Evolutionary conservation across 2,797 vertebrate genomes (phyloP).

Genomic region (Acrossocheilus fasciatus): DNA sequence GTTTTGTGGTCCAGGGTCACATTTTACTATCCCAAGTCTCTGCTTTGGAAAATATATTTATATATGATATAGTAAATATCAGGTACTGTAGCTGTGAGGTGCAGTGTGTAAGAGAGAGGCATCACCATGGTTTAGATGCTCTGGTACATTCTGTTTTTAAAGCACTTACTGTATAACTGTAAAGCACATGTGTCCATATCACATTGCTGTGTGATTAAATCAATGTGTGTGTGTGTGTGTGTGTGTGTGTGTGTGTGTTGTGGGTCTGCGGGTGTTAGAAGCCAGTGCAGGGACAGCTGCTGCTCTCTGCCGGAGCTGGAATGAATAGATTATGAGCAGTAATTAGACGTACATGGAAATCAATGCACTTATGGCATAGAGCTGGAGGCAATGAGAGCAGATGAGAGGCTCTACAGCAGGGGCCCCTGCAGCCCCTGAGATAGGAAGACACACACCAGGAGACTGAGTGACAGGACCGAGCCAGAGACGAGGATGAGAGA

Average conservation of each 20-base stretch:
- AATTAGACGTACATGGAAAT: constrained; percentile 99
- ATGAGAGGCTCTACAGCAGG: constrained; percentile 88
- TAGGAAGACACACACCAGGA: constrained; percentile 88
- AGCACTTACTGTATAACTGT: constrained; percentile 2
- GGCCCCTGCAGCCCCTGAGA: constrained; percentile 82
- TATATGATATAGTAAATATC: neutral
- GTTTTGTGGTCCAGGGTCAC: neutral
- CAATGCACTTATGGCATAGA: constrained; percentile 98
- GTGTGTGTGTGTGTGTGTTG: constrained; percentile 31
- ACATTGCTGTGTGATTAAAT: constrained; percentile 5
- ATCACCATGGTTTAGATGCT: neutral
- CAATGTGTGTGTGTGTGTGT: constrained; percentile 16
- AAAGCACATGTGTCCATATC: constrained; percentile 18
- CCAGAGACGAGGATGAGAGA: constrained; percentile 47
- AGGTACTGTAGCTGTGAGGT: neutral
- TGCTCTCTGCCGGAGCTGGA: constrained; percentile 94
- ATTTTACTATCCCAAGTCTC: neutral
- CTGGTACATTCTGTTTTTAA: neutral
- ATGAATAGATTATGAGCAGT: constrained; percentile 99
- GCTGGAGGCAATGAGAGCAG: constrained; percentile 89
- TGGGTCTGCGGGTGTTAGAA: constrained; percentile 33
- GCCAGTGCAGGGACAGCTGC: constrained; percentile 95
- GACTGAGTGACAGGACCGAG: constrained; percentile 83
- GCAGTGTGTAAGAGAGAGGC: neutral
- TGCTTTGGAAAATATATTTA: neutral